These are phyloP conservation scores for Diaperis boleti DNA, from an alignment of 2,888 invertebrate species.

Conservation along the genomic window DNA sequence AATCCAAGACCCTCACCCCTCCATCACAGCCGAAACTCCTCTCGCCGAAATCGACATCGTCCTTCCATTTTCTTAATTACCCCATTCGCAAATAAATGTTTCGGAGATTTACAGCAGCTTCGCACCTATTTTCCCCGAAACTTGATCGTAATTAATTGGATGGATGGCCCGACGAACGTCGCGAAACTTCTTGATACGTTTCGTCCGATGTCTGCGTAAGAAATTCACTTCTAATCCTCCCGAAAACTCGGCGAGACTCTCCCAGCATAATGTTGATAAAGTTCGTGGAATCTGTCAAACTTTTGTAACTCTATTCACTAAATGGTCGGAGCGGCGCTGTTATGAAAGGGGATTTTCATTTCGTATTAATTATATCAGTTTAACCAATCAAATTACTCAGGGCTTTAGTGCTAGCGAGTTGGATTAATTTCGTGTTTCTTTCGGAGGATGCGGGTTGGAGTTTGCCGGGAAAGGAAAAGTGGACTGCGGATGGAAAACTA, in stretches of 20 bases:
- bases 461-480: not conserved
- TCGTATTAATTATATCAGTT: conserved; percentile 56
- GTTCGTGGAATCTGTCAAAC: conserved; percentile 57
- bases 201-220: conserved; percentile 42
- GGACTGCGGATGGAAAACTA: not conserved
- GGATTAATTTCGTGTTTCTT: conserved; percentile 20
- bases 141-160: conserved; percentile 42
- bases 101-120: conserved; percentile 8
- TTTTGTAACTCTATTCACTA: conserved; percentile 57
- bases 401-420: conserved; percentile 12
- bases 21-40: no score
- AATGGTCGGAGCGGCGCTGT: conserved; percentile 51
- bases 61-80: not conserved
- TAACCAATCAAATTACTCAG: conserved; percentile 50
- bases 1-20: no score
- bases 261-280: conserved; percentile 55
- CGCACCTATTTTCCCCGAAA: conserved; percentile 31
- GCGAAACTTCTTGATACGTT: conserved; percentile 42
- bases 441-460: not conserved
- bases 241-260: conserved; percentile 47
- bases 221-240: conserved; percentile 54
- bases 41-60: not conserved
- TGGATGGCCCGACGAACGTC: conserved; percentile 25
- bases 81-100: not conserved
- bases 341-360: conserved; percentile 55